phyloP scores from a whole-genome alignment of 1,140 invertebrate species.

The Heliconius eleuchia region DNA sequence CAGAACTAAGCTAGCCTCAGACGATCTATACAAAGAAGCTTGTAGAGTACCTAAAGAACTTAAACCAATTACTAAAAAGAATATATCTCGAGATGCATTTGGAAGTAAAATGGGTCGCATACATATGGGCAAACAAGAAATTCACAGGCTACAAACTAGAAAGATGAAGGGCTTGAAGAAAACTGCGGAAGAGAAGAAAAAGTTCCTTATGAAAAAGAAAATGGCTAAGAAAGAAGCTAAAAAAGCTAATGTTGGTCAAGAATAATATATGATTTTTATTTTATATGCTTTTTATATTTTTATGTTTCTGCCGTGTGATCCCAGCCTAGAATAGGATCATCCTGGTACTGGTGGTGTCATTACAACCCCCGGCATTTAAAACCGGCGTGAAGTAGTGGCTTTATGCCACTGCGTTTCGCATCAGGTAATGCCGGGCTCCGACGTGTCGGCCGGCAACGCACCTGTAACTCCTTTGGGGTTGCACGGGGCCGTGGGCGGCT shows the following conservation, averaged over 20 bases:
- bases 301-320: too few species aligned
- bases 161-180: conserved; percentile 97
- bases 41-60: conserved; percentile 92
- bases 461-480: too few species aligned
- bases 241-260: conserved; percentile 38
- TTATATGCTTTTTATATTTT: too few species aligned
- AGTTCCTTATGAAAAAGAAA: conserved; percentile 82
- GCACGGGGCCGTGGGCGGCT: too few species aligned
- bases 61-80: conserved; percentile 94
- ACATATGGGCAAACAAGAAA: conserved; percentile 95
- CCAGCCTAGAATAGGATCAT: too few species aligned
- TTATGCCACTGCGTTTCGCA: too few species aligned
- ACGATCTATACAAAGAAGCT: conserved; percentile 94
- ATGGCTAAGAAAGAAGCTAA: conserved; percentile 63
- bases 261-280: background rate
- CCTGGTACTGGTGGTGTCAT: too few species aligned
- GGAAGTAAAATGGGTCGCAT: conserved; percentile 95
- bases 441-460: too few species aligned
- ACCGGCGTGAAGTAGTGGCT: too few species aligned
- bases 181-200: conserved; percentile 86
- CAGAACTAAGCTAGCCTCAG: conserved; percentile 93
- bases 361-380: too few species aligned
- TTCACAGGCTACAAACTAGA: conserved; percentile 92
- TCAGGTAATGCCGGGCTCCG: too few species aligned
- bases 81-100: conserved; percentile 92